Evolutionary conservation across 2,888 invertebrate genomes (phyloP), one percentile per base, ranked within the genome.

Genomic region (Allygus modestus): DNA sequence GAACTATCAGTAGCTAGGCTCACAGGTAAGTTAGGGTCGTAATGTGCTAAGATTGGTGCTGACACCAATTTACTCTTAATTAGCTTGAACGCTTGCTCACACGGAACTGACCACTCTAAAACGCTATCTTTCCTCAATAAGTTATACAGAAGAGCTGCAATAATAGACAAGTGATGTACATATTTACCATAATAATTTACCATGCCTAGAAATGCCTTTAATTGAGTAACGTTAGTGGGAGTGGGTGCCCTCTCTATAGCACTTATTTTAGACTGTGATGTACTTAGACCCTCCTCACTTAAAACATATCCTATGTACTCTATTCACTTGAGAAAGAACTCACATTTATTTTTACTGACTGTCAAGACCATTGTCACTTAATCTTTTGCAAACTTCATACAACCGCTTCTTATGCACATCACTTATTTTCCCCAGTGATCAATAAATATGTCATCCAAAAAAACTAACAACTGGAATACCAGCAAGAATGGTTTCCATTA

Each of bases 401-500:
- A 84, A 28, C 12, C 71, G 65, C 5, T 46, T 43, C 1, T 46
- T 37, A 43, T 79, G 71, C 46, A 33, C 17, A 15, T 81, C 23
- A 5, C n/a, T 83, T 83, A 26, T 84, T 87, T 41, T 85, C 84
- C 0, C 88, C 88, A 9, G 88, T 88, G 0, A 89, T 86, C 9
- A 89, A 84, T 58, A 89, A 89, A 84, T 58, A 89, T 87, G 65
- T 89, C 89, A 77, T 90, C 89, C 20, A 89, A 81, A 86, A n/a
- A 88, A 89, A 86, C 87, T 87, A 37, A 85, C 88, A n/a, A 88
- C 88, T 11, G 88, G 86, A 0, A 89, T 85, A 5, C 88, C 89
- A 71, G 85, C 84, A 12, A 90, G 85, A 43, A 89, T 84, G 51
- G 88, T 85, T 85, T 90, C 90, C 46, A 90, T 87, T n/a, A 37